phyloP scores from a whole-genome alignment of 2,797 vertebrate species.

The Cichlasoma orientale region DNA sequence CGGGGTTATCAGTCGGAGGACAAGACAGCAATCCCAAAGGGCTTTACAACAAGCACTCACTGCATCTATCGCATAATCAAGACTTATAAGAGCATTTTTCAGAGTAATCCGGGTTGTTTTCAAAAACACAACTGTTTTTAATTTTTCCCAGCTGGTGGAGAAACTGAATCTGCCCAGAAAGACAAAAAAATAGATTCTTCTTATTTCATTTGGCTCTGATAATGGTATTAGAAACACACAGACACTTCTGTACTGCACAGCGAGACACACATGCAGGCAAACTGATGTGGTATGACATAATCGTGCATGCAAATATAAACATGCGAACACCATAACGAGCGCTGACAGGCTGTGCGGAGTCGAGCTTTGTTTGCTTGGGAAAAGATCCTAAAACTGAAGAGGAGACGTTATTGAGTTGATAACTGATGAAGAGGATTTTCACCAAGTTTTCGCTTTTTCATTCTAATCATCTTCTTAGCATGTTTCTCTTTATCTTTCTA shows the following conservation, averaged over 20 bases:
- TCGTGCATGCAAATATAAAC: neutral
- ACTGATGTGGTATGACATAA: neutral
- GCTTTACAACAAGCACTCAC: neutral
- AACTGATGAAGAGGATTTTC: slow-evolving; percentile 9
- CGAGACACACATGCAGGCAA: neutral
- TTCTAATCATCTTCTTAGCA: neutral
- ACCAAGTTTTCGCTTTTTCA: slow-evolving; percentile 4
- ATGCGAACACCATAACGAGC: neutral
- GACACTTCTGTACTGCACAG: neutral
- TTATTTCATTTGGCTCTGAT: slow-evolving; percentile 33
- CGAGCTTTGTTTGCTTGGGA: slow-evolving; percentile 22
- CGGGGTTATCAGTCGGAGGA: neutral
- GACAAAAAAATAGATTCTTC: neutral
- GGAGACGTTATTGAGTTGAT: neutral
- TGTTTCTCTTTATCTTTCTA: neutral
- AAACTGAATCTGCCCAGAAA: slow-evolving; percentile 1
- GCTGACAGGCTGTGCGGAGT: slow-evolving; percentile 17
- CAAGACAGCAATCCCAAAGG: neutral
- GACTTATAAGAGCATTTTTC: neutral
- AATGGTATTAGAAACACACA: neutral
- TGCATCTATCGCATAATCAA: neutral
- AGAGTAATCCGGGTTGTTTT: neutral
- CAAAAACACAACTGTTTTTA: neutral
- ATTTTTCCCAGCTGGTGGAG: neutral
- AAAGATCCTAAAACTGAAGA: slow-evolving; percentile 11